Conservation (phyloP, 2,888 invertebrate species). For the Hypomecis punctinalis region DNA sequence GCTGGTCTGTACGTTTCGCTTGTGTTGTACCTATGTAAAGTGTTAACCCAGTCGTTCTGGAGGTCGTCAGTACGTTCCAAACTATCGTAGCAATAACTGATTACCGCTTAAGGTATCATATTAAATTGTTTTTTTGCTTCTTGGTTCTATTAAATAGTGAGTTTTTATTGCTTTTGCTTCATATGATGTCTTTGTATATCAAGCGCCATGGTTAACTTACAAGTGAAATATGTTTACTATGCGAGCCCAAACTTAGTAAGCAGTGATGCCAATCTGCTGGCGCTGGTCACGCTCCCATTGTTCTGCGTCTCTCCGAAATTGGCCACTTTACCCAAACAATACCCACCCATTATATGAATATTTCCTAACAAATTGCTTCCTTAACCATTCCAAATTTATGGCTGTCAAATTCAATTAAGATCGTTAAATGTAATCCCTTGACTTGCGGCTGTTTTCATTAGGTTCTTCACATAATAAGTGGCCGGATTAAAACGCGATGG, state of each 20-base stretch:
- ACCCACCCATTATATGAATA: conserved; percentile 45
- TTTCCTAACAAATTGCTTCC: conserved; percentile 54
- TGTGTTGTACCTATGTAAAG: no score
- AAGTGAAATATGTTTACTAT: conserved; percentile 61
- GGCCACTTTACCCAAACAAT: conserved; percentile 64
- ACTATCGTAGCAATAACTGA: no score
- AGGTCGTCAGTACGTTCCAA: no score
- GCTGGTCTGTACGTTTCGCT: no score
- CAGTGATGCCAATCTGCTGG: conserved; percentile 68
- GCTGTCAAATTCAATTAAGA: conserved; percentile 43
- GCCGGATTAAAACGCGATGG: conserved; percentile 25
- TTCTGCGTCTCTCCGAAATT: conserved; percentile 67
- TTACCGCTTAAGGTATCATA: no score
- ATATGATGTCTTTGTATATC: neutral
- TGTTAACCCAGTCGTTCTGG: no score
- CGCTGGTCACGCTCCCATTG: conserved; percentile 76
- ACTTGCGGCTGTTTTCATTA: conserved; percentile 32
- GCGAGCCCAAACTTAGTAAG: conserved; percentile 57
- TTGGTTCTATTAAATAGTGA: no score
- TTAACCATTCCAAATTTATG: conserved; percentile 40
- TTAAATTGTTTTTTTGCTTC: no score
- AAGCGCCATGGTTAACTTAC: neutral
- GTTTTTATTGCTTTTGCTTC: no score
- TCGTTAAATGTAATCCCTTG: conserved; percentile 34
- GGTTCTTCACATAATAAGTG: neutral